These are phyloP conservation scores for Monoplex corrugatus DNA, from an alignment of 2,888 invertebrate genomes.

Conservation along the genomic window DNA sequence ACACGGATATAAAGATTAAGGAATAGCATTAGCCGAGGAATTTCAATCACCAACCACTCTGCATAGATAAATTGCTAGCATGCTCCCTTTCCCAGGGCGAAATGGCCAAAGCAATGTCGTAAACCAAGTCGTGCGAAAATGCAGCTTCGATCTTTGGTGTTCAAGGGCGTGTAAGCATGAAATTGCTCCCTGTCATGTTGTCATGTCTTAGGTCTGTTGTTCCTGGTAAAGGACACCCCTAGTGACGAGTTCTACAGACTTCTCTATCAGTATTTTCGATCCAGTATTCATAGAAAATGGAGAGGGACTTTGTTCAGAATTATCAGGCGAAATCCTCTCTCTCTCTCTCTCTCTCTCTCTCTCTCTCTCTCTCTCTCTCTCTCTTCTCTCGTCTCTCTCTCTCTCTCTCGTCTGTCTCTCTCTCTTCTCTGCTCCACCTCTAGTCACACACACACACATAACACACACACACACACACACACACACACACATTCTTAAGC, in stretches of 20 bases:
- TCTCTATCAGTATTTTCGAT: too few species aligned
- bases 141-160: slow-evolving; percentile 23
- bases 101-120: slow-evolving; percentile 14
- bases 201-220: neutral
- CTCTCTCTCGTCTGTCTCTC: too few species aligned
- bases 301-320: too few species aligned
- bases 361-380: neutral
- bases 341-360: neutral
- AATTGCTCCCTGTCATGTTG: slow-evolving; percentile 18
- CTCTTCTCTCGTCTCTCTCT: slow-evolving; percentile 8
- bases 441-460: too few species aligned
- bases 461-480: too few species aligned
- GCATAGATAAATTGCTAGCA: neutral
- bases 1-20: too few species aligned
- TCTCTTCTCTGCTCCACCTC: too few species aligned
- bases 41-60: too few species aligned
- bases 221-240: neutral
- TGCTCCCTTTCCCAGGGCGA: neutral
- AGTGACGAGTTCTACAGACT: too few species aligned
- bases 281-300: too few species aligned
- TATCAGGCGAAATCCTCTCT: neutral
- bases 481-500: too few species aligned
- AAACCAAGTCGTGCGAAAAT: neutral
- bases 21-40: too few species aligned
- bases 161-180: neutral